Base-by-base conservation (phyloP, 2,113 vertebrate genomes). In the Pseudopodoces humilis region DNA sequence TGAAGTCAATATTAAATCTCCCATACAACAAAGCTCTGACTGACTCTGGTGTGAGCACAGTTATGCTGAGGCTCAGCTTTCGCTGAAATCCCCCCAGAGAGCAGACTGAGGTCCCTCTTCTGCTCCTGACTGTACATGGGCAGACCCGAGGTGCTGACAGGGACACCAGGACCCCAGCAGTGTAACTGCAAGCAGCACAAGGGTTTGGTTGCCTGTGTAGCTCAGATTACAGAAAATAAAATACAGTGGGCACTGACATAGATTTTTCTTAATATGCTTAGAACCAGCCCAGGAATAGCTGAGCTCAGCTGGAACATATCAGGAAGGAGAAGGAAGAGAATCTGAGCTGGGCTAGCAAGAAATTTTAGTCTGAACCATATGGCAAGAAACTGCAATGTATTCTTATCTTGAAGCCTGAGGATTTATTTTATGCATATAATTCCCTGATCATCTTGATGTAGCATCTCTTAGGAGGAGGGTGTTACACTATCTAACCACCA, bases 401-500 rank as follows among this genome's bases (percentile, higher is more conserved):
- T 68, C 94, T 97, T 88, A 97, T 93, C 86, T 95, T 59, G 71
- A 85, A 96, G 93, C 89, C 85, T 3, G 69, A 78, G 90, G 96
- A 97, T 97, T 96, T 96, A 97, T 96, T 88, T 93, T 96, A 96
- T 83, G 88, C 93, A 93, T 93, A 59, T 79, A 86, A 81, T 89
- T 97, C 86, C 97, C 95, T 92, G 96, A 97, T 97, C 62, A 78
- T 97, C 96, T 70, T 90, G 97, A 95, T 91, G 94, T 62, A 96
- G 68, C 92, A 91, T 94, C 90, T 94, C 93, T 41, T 86, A 17
- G 20, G 92, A 96, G 88, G 89, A 93, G 95, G 46, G 89, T 88
- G 90, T 81, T 89, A 69, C 63, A 64, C 91, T 96, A 97, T 97
- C 92, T 68, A 96, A 92, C 94, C 77, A 95, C 94, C 94, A 25